These are phyloP conservation scores for Phenganax subtilis DNA, from an alignment of 92 coral and sea anemone genomes.

Conservation along the genomic window DNA sequence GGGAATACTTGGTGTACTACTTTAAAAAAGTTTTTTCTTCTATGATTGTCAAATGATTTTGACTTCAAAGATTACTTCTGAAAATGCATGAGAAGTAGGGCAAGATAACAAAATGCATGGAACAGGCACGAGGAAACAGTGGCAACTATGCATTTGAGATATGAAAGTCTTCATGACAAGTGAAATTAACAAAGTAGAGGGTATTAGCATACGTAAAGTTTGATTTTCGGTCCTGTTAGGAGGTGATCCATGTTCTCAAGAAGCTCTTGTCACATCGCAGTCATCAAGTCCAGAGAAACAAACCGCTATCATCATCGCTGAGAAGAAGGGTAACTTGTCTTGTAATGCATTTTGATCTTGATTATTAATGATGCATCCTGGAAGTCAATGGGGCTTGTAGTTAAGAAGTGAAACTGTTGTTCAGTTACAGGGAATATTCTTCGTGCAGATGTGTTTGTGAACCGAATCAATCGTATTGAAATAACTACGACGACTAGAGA, in stretches of 20 bases:
- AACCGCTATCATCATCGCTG: slow-evolving; percentile 81
- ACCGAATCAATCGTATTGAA: slow-evolving; percentile 66
- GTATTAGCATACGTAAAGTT: no score
- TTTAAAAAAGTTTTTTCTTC: no score
- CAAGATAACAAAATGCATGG: no score
- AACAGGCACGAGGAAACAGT: no score
- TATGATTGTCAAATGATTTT: no score
- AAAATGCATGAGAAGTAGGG: no score
- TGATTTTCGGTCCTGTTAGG: background rate
- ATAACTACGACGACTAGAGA: slow-evolving; percentile 87
- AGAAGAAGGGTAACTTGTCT: slow-evolving; percentile 67
- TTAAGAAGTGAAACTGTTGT: background rate
- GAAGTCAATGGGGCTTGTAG: background rate
- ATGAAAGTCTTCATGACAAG: no score
- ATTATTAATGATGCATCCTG: background rate
- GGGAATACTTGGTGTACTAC: no score
- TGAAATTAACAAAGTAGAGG: no score
- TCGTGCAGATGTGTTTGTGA: slow-evolving; percentile 90
- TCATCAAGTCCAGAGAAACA: slow-evolving; percentile 76
- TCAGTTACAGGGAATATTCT: slow-evolving; percentile 75
- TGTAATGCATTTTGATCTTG: background rate
- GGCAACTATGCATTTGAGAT: no score
- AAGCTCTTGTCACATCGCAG: slow-evolving; percentile 79
- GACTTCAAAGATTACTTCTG: no score
- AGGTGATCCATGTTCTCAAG: slow-evolving; percentile 55